Conservation (phyloP, 2,113 vertebrate genomes). For the Neomonachus schauinslandi region DNA sequence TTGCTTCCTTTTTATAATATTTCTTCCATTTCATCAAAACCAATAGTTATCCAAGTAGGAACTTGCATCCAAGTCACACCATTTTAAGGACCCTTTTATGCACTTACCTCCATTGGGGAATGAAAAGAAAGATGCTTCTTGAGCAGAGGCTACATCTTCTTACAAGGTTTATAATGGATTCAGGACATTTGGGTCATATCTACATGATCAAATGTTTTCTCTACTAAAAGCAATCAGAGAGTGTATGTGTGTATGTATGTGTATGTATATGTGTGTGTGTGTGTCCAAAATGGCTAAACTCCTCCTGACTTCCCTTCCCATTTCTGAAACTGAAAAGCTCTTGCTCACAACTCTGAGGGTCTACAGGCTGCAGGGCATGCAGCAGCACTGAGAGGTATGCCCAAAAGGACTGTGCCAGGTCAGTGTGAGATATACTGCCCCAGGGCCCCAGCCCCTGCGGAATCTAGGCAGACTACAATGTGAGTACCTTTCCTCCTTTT, state of each 20-base stretch:
- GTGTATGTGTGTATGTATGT: not conserved
- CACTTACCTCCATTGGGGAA: not conserved
- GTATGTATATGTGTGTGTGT: not conserved
- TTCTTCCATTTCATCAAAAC: constrained; percentile 22
- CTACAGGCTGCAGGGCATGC: not conserved
- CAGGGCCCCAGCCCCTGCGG: not conserved
- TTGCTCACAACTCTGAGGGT: not conserved
- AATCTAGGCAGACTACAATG: constrained; percentile 14
- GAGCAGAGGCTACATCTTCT: not conserved
- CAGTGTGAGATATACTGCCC: not conserved
- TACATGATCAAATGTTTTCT: not conserved
- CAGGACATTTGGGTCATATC: not conserved
- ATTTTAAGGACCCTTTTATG: not conserved
- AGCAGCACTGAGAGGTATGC: no score
- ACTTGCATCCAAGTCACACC: not conserved
- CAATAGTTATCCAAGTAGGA: not conserved
- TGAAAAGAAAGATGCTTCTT: constrained; percentile 17
- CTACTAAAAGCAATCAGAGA: not conserved
- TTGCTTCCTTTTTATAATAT: not conserved
- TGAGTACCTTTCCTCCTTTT: constrained; percentile 21
- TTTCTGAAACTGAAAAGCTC: constrained; percentile 18
- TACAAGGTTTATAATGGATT: not conserved
- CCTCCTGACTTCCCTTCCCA: not conserved
- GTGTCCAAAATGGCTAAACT: not conserved
- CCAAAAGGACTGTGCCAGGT: not conserved